Evolutionary conservation across 2,888 invertebrate genomes (phyloP), one percentile per base, ranked within the genome.

Genomic region (Cheilosia scutellata): DNA sequence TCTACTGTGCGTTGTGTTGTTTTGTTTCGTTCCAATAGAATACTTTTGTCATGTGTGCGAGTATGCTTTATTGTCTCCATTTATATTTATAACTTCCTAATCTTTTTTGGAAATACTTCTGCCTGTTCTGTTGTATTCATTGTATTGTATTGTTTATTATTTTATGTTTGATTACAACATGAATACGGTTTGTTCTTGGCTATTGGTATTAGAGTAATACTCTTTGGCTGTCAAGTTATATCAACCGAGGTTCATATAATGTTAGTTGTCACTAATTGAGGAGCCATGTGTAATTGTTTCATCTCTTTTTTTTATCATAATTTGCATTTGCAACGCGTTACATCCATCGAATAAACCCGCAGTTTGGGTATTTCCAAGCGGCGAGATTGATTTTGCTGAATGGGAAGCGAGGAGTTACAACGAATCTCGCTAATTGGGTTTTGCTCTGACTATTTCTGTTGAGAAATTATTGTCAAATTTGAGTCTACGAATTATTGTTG

Each of bases 1-100:
- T 53, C 6, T 77, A 27, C 40, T 51, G 58, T 74, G 33, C 74
- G 58, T 82, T 77, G 68, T 82, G 62, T 76, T 77, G 66, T 87
- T 76, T 72, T 82, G 62, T 86, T 74, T 42, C 31, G 72, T 63
- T 68, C 82, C 51, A 9, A 70, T 65, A 68, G 13, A 53, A 74
- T 65, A 33, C 63, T 62, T 71, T 5, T 76, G 31, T 79, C 62
- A 53, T 87, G 66, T 71, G 31, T 71, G 70, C 63, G 44, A 40
- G 70, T 65, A 62, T 62, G 82, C 62, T 62, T 70, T 82, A 20
- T 63, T 75, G 29, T 37, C 20, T 74, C 31, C 42, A 60, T 47
- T 42, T 72, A 25, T 65, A 57, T 55, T 29, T 47, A 29, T 57
- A 75, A 65, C 55, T 76, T 68, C 13, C 47, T 72, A 31, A 68